Conservation (phyloP, 2,888 invertebrate genomes). For the Drosophila stalkeri region DNA sequence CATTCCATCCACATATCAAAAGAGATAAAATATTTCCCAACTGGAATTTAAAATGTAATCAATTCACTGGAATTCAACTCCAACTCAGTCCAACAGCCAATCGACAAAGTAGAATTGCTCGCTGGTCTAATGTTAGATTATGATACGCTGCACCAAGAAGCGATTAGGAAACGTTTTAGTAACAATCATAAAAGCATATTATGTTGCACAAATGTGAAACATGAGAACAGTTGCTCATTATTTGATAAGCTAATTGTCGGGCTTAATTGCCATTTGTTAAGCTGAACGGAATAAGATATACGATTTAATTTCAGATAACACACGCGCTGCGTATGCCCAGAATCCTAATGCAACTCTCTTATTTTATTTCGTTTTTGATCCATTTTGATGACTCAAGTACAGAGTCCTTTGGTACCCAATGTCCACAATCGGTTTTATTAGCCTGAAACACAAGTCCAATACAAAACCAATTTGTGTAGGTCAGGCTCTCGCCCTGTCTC, state of each 20-base stretch:
- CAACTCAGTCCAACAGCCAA: not conserved
- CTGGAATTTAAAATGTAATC: not conserved
- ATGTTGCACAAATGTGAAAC: not conserved
- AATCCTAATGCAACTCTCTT: constrained; percentile 7
- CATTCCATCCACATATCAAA: not conserved
- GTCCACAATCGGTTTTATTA: constrained; percentile 41
- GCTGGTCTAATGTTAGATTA: not conserved
- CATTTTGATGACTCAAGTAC: constrained; percentile 26
- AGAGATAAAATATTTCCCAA: too few relatives aligned
- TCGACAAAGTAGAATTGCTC: not conserved
- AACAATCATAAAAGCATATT: not conserved
- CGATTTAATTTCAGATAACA: constrained; percentile 22
- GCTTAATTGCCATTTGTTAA: not conserved
- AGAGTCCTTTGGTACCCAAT: constrained; percentile 15
- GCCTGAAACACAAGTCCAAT: constrained; percentile 30
- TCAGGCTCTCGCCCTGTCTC: not conserved
- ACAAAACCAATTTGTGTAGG: constrained; percentile 10
- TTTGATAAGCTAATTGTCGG: constrained; percentile 12
- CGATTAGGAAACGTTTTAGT: not conserved
- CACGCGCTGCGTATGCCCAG: not conserved
- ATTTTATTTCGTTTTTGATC: not conserved
- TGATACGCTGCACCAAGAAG: not conserved
- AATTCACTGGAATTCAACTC: not conserved
- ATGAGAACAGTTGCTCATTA: not conserved
- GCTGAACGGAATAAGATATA: constrained; percentile 11